phyloP scores from a whole-genome alignment of 2,113 vertebrate species.

The Pluvianellus socialis region DNA sequence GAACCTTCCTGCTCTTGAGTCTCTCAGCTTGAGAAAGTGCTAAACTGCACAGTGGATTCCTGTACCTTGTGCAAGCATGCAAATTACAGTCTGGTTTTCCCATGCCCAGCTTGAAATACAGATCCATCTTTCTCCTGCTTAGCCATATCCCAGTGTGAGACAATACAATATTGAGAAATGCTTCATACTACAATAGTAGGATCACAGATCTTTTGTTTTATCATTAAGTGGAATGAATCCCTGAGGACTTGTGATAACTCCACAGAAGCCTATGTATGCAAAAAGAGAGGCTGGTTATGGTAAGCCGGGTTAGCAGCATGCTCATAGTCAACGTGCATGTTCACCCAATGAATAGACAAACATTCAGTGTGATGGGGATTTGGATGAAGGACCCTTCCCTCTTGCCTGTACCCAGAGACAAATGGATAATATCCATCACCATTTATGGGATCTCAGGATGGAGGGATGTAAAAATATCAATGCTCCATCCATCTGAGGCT shows the following conservation, averaged over 20 bases:
- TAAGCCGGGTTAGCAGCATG: not conserved
- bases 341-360: not conserved
- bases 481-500: not conserved
- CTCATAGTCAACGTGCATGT: not conserved
- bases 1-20: not conserved
- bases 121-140: not conserved
- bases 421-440: not conserved
- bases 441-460: not conserved
- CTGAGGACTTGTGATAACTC: not conserved
- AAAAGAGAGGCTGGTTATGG: not conserved
- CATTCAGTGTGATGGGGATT: not conserved
- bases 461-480: not conserved
- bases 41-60: not conserved
- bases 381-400: not conserved
- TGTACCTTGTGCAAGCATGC: not conserved
- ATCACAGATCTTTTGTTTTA: slow-evolving; percentile 10
- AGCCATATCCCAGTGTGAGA: not conserved
- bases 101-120: not conserved
- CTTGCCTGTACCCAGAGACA: not conserved
- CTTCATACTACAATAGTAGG: not conserved
- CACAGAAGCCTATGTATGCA: not conserved
- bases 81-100: not conserved
- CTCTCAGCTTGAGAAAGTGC: not conserved
- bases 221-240: not conserved
- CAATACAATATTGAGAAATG: not conserved